Percentiles rank a stretch among this genome's conserved stretches.
Conservation (phyloP, 2,797 vertebrate species). For the Lepilemur ruficaudatus region DNA sequence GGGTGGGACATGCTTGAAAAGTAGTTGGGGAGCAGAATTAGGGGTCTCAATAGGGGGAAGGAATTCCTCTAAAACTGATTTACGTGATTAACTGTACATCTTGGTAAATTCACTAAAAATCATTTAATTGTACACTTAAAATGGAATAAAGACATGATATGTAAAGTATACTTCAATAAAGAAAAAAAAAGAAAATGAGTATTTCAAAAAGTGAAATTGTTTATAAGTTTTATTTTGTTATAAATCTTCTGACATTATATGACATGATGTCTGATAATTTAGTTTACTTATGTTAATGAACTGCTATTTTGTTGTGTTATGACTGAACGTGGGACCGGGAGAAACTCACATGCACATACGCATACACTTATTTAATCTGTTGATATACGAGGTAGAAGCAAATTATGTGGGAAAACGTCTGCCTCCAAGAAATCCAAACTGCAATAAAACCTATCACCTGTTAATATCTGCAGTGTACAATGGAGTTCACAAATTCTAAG, state of each 20-base stretch:
- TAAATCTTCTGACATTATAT: neutral
- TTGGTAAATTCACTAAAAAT: too few relatives aligned
- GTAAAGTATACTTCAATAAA: too few relatives aligned
- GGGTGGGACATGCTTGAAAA: too few relatives aligned
- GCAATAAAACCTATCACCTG: neutral
- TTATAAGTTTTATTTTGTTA: neutral
- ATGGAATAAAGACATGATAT: too few relatives aligned
- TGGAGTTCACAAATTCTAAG: neutral
- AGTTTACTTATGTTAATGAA: neutral
- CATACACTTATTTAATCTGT: neutral
- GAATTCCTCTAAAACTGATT: too few relatives aligned
- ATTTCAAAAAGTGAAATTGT: neutral
- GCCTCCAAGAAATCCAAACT: neutral
- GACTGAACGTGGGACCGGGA: neutral
- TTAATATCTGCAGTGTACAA: neutral
- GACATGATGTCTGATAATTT: neutral
- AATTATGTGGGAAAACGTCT: neutral
- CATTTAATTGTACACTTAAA: too few relatives aligned
- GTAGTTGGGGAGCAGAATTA: too few relatives aligned
- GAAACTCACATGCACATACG: neutral
- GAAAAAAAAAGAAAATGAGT: too few relatives aligned
- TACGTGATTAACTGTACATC: too few relatives aligned
- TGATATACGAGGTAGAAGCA: neutral
- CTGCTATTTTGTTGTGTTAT: neutral
- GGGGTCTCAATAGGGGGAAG: too few relatives aligned